phyloP scores from a whole-genome alignment of 2,797 vertebrate species.

The Tadarida brasiliensis region DNA sequence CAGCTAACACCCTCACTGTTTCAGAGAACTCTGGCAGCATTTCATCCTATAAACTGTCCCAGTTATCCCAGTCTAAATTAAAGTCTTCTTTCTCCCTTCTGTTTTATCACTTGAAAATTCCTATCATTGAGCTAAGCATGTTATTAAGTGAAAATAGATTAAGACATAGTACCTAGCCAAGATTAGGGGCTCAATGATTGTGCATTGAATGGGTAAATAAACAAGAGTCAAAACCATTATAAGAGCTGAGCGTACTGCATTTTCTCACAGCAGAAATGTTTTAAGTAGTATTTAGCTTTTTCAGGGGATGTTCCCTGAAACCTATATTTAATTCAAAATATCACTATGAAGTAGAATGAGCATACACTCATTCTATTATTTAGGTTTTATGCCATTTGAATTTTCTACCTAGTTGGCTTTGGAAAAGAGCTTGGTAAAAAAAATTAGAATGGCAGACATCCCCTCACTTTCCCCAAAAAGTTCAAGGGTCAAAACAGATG shows the following conservation, averaged over 20 bases:
- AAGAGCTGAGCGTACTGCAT: neutral
- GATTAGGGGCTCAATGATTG: neutral
- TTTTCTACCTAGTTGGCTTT: neutral
- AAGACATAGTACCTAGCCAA: neutral
- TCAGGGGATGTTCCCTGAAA: neutral
- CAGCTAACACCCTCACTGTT: neutral
- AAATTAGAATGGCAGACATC: neutral
- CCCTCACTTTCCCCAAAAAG: neutral
- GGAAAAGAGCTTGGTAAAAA: neutral
- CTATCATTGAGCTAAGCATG: neutral
- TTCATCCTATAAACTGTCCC: neutral
- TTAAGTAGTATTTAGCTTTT: neutral
- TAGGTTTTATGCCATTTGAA: neutral
- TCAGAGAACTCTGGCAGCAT: conserved; percentile 14
- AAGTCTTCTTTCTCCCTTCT: conserved; percentile 14
- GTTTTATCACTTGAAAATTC: conserved; percentile 20
- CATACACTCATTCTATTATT: neutral
- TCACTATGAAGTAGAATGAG: neutral
- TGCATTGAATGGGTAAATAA: conserved; percentile 37
- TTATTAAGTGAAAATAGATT: conserved; percentile 46
- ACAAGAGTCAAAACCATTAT: neutral
- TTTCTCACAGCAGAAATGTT: conserved; percentile 19
- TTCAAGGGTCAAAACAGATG: neutral
- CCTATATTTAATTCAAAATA: conserved; percentile 27
- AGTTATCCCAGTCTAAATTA: neutral